Conservation (phyloP, 1,140 invertebrate genomes). For the Phymastichus coffea region DNA sequence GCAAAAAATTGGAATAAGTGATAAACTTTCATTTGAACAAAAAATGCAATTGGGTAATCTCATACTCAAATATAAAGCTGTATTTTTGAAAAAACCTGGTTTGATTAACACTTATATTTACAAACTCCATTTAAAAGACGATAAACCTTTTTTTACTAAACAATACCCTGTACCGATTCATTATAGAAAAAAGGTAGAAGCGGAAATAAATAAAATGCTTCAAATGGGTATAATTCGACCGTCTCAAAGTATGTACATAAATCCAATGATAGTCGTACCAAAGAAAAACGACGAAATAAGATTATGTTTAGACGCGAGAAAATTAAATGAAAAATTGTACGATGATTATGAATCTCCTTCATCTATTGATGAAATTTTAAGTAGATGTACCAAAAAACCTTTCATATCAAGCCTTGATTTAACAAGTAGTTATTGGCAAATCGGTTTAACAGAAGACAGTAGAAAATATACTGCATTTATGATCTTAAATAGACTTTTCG, state of each 20-base stretch:
- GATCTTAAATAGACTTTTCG: neutral
- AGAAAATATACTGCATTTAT: neutral
- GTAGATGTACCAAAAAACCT: neutral
- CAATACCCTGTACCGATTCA: conserved; percentile 30
- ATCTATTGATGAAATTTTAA: neutral
- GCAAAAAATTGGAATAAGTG: neutral
- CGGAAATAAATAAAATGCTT: conserved; percentile 28
- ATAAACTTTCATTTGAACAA: neutral
- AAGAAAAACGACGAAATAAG: conserved; percentile 39
- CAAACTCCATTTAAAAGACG: conserved; percentile 25
- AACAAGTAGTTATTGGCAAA: neutral
- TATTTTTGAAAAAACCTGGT: conserved; percentile 27
- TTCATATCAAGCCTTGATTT: neutral
- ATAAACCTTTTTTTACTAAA: conserved; percentile 13
- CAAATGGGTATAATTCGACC: conserved; percentile 32
- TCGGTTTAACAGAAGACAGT: neutral
- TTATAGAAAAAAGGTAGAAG: conserved; percentile 19
- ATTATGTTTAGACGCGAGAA: conserved; percentile 41
- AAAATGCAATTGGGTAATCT: neutral
- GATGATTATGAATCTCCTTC: conserved; percentile 33
- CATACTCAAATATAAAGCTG: neutral
- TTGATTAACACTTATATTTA: conserved; percentile 23
- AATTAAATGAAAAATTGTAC: conserved; percentile 37
- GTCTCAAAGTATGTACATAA: conserved; percentile 37
- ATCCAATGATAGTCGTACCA: conserved; percentile 36